These are phyloP conservation scores for Dorcus hopei DNA, from an alignment of 2,888 invertebrate species.

Conservation along the genomic window DNA sequence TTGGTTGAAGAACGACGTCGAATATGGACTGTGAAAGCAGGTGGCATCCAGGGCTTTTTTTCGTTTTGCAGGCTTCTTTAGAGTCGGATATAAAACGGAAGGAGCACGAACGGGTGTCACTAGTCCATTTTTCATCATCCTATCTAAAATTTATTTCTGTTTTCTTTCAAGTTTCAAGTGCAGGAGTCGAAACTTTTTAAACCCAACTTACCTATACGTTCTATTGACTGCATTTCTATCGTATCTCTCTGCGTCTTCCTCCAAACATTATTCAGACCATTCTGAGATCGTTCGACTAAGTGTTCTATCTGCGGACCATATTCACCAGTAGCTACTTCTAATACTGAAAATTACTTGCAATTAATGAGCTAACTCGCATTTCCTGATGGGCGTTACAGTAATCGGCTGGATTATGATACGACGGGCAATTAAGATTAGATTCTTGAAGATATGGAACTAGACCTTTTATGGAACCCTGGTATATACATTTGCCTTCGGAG, in stretches of 20 bases:
- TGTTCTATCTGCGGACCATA: slow-evolving; percentile 60
- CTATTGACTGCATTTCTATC: slow-evolving; percentile 44
- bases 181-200: not conserved
- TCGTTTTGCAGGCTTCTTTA: slow-evolving; percentile 31
- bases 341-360: slow-evolving; percentile 53
- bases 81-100: slow-evolving; percentile 33
- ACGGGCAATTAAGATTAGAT: slow-evolving; percentile 73
- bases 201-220: slow-evolving; percentile 45
- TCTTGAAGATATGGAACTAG: slow-evolving; percentile 74
- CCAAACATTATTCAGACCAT: slow-evolving; percentile 61
- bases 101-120: slow-evolving; percentile 55
- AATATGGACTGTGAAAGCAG: slow-evolving; percentile 47
- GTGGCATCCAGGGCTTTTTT: slow-evolving; percentile 18
- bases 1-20: slow-evolving; percentile 59
- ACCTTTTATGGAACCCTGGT: slow-evolving; percentile 72
- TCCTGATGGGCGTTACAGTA: slow-evolving; percentile 62
- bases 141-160: slow-evolving; percentile 42
- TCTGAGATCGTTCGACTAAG: slow-evolving; percentile 60
- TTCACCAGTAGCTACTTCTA: slow-evolving; percentile 79
- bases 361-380: slow-evolving; percentile 1
- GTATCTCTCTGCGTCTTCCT: slow-evolving; percentile 45
- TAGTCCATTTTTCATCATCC: slow-evolving; percentile 53
- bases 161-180: not conserved
- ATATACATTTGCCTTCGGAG: slow-evolving; percentile 75
- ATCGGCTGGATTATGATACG: slow-evolving; percentile 89